Percentiles rank a stretch among this genome's conserved stretches.
Conservation (phyloP, 2,888 invertebrate genomes). For the Philhelius pedissequus region DNA sequence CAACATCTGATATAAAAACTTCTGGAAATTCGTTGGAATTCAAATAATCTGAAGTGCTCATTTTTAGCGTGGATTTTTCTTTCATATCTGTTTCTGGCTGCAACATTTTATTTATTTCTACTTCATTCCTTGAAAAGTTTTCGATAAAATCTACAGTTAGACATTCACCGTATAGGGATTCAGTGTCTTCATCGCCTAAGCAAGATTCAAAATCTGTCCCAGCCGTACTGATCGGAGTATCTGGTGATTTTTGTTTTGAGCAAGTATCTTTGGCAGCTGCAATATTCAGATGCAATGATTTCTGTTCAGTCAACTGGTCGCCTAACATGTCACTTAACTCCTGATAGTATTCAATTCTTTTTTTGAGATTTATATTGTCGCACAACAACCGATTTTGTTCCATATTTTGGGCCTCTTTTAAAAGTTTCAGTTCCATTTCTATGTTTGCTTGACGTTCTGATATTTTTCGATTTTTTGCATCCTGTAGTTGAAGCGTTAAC, state of each 20-base stretch:
- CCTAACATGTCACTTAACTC: conserved; percentile 71
- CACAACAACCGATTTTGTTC: conserved; percentile 72
- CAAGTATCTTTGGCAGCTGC: background rate
- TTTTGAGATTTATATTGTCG: conserved; percentile 73
- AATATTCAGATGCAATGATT: background rate
- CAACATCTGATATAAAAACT: conserved; percentile 59
- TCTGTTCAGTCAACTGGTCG: conserved; percentile 12
- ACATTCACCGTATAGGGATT: conserved; percentile 72
- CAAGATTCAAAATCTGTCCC: conserved; percentile 73
- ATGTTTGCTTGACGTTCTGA: conserved; percentile 73
- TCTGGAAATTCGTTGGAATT: conserved; percentile 73
- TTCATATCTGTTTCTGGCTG: background rate
- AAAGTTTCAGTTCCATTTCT: conserved; percentile 72
- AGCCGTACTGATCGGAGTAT: conserved; percentile 66
- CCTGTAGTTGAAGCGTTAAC: conserved; percentile 72
- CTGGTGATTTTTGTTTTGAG: conserved; percentile 22
- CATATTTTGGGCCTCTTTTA: conserved; percentile 71
- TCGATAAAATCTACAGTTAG: conserved; percentile 70
- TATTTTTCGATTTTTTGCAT: conserved; percentile 73
- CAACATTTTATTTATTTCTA: conserved; percentile 64
- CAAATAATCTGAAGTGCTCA: conserved; percentile 73
- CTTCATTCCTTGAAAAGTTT: conserved; percentile 69
- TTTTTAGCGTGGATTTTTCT: conserved; percentile 54
- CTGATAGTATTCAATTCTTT: conserved; percentile 74
- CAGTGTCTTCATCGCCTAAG: conserved; percentile 70